Evolutionary conservation across 2,888 invertebrate genomes (phyloP).

Genomic region (Limnephilus marmoratus): DNA sequence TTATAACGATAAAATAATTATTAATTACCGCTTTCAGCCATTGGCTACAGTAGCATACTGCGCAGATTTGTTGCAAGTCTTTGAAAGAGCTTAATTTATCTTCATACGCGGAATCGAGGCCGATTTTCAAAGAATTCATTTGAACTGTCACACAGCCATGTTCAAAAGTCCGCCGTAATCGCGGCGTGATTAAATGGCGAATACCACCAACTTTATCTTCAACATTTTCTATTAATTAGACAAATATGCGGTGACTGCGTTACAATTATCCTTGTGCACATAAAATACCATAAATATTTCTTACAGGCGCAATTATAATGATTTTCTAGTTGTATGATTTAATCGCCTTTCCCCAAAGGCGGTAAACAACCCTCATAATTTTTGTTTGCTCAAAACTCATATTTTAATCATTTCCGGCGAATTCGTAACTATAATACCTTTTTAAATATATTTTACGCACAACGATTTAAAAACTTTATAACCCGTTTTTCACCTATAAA

Average conservation of each 20-base stretch:
- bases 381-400: too few species aligned
- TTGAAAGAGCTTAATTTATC: constrained; percentile 37
- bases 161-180: constrained; percentile 27
- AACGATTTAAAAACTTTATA: too few species aligned
- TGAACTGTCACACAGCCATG: constrained; percentile 1
- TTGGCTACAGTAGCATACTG: background rate
- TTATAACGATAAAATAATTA: too few species aligned
- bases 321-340: background rate
- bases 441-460: too few species aligned
- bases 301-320: background rate
- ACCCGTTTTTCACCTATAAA: too few species aligned
- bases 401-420: too few species aligned
- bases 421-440: too few species aligned
- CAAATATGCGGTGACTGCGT: constrained; percentile 18
- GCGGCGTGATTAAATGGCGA: constrained; percentile 33
- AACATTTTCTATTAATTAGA: constrained; percentile 47
- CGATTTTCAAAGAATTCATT: constrained; percentile 42
- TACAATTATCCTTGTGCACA: background rate
- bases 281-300: background rate
- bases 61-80: constrained; percentile 12
- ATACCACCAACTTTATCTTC: constrained; percentile 12
- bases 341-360: background rate
- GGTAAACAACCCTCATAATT: too few species aligned
- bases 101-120: constrained; percentile 20
- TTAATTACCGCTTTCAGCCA: background rate